Base-by-base conservation (phyloP, 2,888 invertebrate species). In the Acanthococcus lagerstroemiae region DNA sequence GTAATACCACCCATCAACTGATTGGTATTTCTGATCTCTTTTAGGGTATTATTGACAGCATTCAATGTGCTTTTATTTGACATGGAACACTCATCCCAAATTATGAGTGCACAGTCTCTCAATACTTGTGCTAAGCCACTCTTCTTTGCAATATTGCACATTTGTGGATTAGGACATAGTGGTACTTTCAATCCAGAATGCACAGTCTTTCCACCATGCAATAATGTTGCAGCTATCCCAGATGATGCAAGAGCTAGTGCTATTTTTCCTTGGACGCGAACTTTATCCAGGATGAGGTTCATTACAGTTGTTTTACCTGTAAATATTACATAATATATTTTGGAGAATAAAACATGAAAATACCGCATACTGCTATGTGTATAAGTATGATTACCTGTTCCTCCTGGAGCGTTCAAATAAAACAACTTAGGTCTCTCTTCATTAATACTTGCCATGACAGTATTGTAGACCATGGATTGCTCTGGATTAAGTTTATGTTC, bases 181-280 rank as follows among this genome's bases (percentile, higher is more conserved):
- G 74, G 75, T 66, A 76, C 68, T 67, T 76, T 75, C 1, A 78
- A 71, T 30, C 71, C 70, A 12, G 74, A 75, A 73, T 78, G 76
- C 15, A 75, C 75, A 46, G 76, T 78, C 69, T 73, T 55, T 5
- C 74, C 75, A 19, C 71, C 71, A 52, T 73, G 71, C 17, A 79
- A 68, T 26, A 78, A 72, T 17, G 75, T 77, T 7, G 77, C 76
- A 21, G 77, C 77, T 68, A 79, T 78, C 9, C 77, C 77, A 6
- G 77, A 77, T 44, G 74, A 77, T 12, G 77, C 76, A 22, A 77
- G 68, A 15, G 75, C 74, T 45, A 78, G 55, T 9, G 74, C 74
- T 55, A 75, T 74, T 6, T 70, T 66, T 68, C 72, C 71, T 67
- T 73, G 58, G 48, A 70, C 70, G 66, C 75, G 71, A 65, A 77